These are phyloP conservation scores for Ceratosolen solmsi DNA, from an alignment of 1,140 invertebrate species.

Conservation along the genomic window DNA sequence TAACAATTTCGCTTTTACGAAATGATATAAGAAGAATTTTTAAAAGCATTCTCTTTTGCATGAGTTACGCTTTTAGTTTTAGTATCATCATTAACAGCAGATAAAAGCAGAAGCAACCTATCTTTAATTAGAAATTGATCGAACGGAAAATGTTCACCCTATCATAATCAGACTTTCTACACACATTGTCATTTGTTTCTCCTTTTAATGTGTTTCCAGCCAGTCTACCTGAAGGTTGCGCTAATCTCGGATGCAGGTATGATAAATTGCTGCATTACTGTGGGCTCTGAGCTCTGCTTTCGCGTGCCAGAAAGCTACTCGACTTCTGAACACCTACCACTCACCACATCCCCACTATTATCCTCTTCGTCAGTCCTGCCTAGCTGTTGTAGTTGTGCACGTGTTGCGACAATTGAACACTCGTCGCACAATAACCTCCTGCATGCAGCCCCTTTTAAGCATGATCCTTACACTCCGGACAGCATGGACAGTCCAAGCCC, in stretches of 20 bases:
- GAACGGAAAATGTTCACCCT: too few relatives aligned
- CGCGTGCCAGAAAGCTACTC: constrained; percentile 72
- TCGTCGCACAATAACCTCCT: constrained; percentile 69
- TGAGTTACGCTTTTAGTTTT: neutral
- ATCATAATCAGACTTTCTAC: neutral
- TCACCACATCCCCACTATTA: neutral
- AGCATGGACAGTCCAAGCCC: constrained; percentile 84
- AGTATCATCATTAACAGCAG: neutral
- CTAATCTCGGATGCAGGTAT: constrained; percentile 85
- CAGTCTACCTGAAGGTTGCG: constrained; percentile 84
- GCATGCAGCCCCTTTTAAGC: constrained; percentile 74
- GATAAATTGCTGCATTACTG: constrained; percentile 77
- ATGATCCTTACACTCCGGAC: constrained; percentile 85
- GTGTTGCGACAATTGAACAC: constrained; percentile 53
- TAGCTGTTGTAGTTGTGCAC: constrained; percentile 67
- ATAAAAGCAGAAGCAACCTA: neutral
- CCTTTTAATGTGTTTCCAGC: constrained; percentile 76
- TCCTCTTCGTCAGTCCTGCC: constrained; percentile 64
- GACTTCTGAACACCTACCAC: constrained; percentile 19
- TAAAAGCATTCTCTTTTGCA: constrained; percentile 2
- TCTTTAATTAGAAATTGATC: neutral
- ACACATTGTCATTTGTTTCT: neutral
- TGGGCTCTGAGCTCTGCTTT: constrained; percentile 71
- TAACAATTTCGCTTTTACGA: too few relatives aligned
- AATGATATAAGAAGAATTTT: neutral